Evolutionary conservation across 2,113 vertebrate species (phyloP).

Genomic region (Zosterops japonicus): DNA sequence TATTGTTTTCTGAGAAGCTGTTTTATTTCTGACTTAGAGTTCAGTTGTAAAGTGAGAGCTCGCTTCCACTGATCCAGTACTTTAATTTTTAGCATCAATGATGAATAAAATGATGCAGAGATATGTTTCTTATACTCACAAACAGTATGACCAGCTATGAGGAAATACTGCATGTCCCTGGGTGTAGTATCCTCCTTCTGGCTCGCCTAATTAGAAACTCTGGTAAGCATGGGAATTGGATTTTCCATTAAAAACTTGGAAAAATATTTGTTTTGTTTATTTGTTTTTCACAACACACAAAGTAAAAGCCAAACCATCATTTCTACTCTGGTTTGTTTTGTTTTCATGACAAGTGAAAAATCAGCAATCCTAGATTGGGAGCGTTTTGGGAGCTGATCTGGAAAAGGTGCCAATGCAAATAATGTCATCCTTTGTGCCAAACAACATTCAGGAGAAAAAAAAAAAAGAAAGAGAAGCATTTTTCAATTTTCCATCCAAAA

Average conservation of each 20-base stretch:
- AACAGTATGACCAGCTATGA: background rate
- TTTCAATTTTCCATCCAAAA: constrained; percentile 6
- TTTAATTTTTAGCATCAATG: background rate
- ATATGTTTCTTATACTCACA: background rate
- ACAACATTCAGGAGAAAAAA: background rate
- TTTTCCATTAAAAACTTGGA: constrained; percentile 53
- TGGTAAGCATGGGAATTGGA: constrained; percentile 3
- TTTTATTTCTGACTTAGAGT: constrained; percentile 11
- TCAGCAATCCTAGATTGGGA: background rate
- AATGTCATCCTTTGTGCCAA: background rate
- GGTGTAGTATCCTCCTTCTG: background rate
- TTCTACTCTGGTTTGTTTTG: constrained; percentile 53
- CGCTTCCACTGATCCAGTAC: background rate
- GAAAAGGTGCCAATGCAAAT: constrained; percentile 58
- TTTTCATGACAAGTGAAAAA: constrained; percentile 57
- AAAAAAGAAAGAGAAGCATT: background rate
- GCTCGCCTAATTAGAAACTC: background rate
- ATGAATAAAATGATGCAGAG: background rate
- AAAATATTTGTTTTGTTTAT: constrained; percentile 49
- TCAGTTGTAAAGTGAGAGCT: constrained; percentile 17
- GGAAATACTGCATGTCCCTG: background rate
- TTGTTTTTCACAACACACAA: constrained; percentile 42
- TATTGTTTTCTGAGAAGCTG: constrained; percentile 11
- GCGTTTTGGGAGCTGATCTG: constrained; percentile 2
- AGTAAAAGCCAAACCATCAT: constrained; percentile 13